Evolutionary conservation across 2,113 vertebrate genomes (phyloP).

Genomic region (Triplophysa siluroides): DNA sequence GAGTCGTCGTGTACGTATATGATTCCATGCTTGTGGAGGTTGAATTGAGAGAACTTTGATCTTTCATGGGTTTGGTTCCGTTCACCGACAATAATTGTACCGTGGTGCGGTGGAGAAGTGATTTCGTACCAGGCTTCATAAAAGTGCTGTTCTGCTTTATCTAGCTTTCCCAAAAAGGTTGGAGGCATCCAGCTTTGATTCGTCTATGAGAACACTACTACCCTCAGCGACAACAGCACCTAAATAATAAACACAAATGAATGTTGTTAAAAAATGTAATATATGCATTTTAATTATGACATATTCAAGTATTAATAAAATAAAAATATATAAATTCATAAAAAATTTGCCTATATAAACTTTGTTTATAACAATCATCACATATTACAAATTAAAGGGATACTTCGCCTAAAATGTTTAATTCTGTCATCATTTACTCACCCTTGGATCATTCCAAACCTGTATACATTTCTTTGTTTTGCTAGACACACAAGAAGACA

Average conservation of each 20-base stretch:
- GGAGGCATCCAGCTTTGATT: constrained; percentile 82
- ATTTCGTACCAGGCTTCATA: constrained; percentile 84
- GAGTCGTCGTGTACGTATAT: constrained; percentile 84
- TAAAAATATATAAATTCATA: not conserved
- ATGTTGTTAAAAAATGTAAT: not conserved
- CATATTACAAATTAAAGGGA: no score
- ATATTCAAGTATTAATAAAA: no score
- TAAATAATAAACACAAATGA: constrained; percentile 53
- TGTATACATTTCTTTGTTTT: no score
- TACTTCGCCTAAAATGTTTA: no score
- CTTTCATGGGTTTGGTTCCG: constrained; percentile 78
- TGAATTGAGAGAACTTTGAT: constrained; percentile 80
- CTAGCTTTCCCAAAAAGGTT: constrained; percentile 81
- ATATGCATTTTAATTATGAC: no score
- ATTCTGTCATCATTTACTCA: no score
- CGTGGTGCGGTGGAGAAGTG: constrained; percentile 75
- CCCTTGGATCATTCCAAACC: no score
- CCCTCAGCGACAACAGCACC: constrained; percentile 83
- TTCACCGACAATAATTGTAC: constrained; percentile 75
- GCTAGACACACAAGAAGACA: no score
- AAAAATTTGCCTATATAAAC: not conserved
- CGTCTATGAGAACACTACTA: constrained; percentile 78
- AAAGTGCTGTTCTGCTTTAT: constrained; percentile 66
- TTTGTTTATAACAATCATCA: not conserved
- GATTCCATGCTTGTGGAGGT: constrained; percentile 82